A percentile compares a stretch with the other conserved stretches of the same genome.
Evolutionary conservation across 2,888 invertebrate genomes (phyloP).

Genomic region (Slavum lentiscoides): DNA sequence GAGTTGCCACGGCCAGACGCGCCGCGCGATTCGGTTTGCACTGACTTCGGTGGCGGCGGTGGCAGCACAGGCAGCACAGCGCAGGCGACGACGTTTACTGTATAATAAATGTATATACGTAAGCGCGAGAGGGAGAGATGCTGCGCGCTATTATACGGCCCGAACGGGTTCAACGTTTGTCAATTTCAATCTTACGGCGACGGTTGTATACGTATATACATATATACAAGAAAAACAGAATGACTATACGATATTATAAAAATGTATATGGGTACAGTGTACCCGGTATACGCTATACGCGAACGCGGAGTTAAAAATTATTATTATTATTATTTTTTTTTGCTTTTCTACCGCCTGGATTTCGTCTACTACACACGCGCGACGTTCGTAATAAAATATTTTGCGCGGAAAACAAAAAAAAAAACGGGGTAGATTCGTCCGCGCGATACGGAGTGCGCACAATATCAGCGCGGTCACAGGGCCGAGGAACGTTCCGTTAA

Average conservation of each 20-base stretch:
- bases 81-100: constrained; percentile 6
- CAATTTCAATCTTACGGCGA: constrained; percentile 39
- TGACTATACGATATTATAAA: neutral
- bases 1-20: neutral
- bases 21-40: constrained; percentile 18
- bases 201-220: neutral
- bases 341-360: too few species aligned
- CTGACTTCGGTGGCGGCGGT: neutral
- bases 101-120: too few species aligned
- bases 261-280: too few species aligned
- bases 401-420: too few species aligned
- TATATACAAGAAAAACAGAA: neutral
- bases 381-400: too few species aligned
- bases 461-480: too few species aligned
- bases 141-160: constrained; percentile 41
- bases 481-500: too few species aligned
- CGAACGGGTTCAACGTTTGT: constrained; percentile 52
- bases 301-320: neutral
- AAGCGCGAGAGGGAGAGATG: constrained; percentile 33
- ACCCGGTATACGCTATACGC: too few species aligned
- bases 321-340: too few species aligned
- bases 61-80: neutral
- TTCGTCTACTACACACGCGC: too few species aligned
- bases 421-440: too few species aligned
- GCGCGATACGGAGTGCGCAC: too few species aligned